Conservation (phyloP, 2,888 invertebrate species). For the Mythimna albipuncta region DNA sequence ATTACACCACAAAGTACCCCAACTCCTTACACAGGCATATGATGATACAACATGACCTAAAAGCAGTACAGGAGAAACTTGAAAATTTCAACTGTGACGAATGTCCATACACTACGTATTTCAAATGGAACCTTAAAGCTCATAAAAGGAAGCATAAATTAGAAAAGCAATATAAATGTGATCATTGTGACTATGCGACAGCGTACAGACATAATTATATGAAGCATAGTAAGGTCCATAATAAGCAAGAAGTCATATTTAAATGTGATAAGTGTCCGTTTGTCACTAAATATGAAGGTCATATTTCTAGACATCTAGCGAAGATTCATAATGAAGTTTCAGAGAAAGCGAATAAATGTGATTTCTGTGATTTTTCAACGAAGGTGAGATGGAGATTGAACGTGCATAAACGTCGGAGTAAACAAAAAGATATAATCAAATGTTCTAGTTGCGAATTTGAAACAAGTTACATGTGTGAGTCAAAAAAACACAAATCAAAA, state of each 20-base stretch:
- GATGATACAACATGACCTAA: conserved; percentile 69
- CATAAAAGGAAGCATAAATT: conserved; percentile 74
- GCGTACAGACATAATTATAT: conserved; percentile 70
- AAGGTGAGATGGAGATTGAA: conserved; percentile 78
- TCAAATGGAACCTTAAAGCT: conserved; percentile 69
- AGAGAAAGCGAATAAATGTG: conserved; percentile 75
- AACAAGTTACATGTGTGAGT: conserved; percentile 77
- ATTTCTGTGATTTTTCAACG: conserved; percentile 78
- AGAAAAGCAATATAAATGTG: conserved; percentile 72
- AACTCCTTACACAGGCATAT: conserved; percentile 74
- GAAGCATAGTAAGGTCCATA: conserved; percentile 72
- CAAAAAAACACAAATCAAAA: conserved; percentile 73
- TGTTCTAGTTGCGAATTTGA: conserved; percentile 76
- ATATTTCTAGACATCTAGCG: conserved; percentile 78
- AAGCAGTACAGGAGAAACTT: conserved; percentile 21
- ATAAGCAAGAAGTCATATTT: conserved; percentile 58
- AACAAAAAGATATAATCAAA: conserved; percentile 66
- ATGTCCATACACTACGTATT: conserved; percentile 62
- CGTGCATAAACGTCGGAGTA: conserved; percentile 76
- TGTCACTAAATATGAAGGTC: conserved; percentile 77
- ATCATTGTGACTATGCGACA: conserved; percentile 66
- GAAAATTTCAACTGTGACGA: conserved; percentile 51
- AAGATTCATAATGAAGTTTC: conserved; percentile 79
- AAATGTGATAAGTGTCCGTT: conserved; percentile 81
- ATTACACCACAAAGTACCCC: conserved; percentile 76